Percentiles rank a stretch among this genome's conserved stretches.
Evolutionary conservation across 2,113 vertebrate species (phyloP).

Genomic region (Spilogale gracilis): DNA sequence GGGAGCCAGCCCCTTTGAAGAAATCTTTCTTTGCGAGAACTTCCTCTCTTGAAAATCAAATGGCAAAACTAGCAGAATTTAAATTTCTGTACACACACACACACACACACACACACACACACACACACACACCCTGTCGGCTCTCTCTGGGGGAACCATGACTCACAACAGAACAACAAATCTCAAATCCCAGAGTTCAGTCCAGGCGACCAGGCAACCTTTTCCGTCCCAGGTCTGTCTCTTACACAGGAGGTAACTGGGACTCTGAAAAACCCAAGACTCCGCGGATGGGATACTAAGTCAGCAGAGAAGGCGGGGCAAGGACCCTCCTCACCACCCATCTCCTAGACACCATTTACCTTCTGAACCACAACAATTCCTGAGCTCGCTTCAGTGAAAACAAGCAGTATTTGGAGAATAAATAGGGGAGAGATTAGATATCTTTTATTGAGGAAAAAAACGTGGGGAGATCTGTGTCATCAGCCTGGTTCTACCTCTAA

Average conservation of each 20-base stretch:
- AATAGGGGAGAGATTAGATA: not conserved
- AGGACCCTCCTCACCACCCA: accelerated
- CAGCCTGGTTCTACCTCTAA: not conserved
- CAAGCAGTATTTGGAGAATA: not conserved
- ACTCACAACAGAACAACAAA: too few relatives aligned
- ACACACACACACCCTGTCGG: too few relatives aligned
- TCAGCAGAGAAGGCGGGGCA: accelerated
- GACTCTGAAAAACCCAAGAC: not conserved
- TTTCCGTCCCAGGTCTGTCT: too few relatives aligned
- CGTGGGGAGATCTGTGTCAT: too few relatives aligned
- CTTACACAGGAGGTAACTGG: not conserved
- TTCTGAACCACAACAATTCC: not conserved
- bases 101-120: not conserved
- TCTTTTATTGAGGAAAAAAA: not conserved
- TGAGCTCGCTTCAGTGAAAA: not conserved
- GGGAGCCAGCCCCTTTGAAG: not conserved
- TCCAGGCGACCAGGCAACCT: too few relatives aligned
- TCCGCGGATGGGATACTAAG: accelerated
- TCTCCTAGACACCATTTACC: accelerated
- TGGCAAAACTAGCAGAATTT: not conserved
- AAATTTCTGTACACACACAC: not conserved
- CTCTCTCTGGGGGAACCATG: not conserved
- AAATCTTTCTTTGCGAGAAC: not conserved
- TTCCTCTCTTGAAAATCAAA: not conserved
- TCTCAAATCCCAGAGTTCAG: not conserved